These are phyloP conservation scores for Sorex araneus DNA, from an alignment of 2,113 vertebrate species.

Conservation along the genomic window DNA sequence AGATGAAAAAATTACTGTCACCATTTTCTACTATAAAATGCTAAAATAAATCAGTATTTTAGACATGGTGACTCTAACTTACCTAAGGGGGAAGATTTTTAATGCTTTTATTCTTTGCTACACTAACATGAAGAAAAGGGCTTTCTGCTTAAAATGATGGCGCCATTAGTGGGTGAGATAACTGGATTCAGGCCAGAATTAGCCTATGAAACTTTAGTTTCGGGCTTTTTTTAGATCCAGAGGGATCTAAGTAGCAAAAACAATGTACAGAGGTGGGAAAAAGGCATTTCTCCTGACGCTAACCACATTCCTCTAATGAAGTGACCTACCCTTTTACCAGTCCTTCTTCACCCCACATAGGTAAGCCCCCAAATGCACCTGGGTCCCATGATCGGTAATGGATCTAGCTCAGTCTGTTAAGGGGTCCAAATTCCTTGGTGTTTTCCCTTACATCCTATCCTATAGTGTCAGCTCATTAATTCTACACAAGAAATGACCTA, in stretches of 20 bases:
- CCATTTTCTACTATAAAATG: slow-evolving; percentile 35
- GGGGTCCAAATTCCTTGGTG: background rate
- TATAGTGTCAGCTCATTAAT: background rate
- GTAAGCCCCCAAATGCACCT: background rate
- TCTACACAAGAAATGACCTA: slow-evolving; percentile 10
- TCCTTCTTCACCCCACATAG: background rate
- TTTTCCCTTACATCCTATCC: background rate
- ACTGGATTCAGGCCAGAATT: background rate
- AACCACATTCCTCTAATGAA: background rate
- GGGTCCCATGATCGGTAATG: background rate
- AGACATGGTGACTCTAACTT: slow-evolving; percentile 5
- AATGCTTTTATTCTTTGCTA: background rate
- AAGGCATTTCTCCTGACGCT: background rate
- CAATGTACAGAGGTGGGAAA: background rate
- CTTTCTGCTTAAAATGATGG: slow-evolving; percentile 30
- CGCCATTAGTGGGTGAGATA: background rate
- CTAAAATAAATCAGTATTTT: background rate
- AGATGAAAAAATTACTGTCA: slow-evolving; percentile 9
- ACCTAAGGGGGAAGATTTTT: slow-evolving; percentile 49
- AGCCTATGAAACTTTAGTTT: background rate
- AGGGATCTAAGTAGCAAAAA: slow-evolving; percentile 8
- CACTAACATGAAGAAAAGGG: background rate
- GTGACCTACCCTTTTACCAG: background rate
- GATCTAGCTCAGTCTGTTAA: background rate
- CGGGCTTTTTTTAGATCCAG: background rate